Base-by-base conservation (phyloP, 2,888 invertebrate species). In the Cactoblastis cactorum region DNA sequence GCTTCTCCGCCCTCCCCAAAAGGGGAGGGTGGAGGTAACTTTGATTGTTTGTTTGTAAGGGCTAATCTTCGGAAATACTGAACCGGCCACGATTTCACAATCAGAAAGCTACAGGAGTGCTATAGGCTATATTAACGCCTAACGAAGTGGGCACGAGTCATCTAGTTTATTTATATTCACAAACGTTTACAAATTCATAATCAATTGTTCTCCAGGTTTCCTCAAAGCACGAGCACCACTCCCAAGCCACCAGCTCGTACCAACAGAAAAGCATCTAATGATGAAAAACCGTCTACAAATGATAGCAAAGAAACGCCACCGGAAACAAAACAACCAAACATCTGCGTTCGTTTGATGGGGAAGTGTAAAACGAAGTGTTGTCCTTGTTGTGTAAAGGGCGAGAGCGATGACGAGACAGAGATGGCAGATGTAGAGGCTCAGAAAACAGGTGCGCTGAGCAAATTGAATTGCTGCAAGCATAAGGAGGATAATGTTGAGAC, bases 171-270 rank as follows among this genome's bases (percentile, higher is more conserved):
- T n/a, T n/a, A n/a, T n/a, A n/a, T n/a, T n/a, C n/a, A n/a, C n/a
- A n/a, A n/a, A n/a, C n/a, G n/a, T n/a, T n/a, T n/a, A n/a, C n/a
- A n/a, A n/a, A n/a, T n/a, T n/a, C n/a, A n/a, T n/a, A n/a, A n/a
- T n/a, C n/a, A n/a, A n/a, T n/a, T n/a, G n/a, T n/a, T n/a, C 41
- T 45, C 9, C 74, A 89, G 89, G 65, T 84, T 89, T 43, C 88
- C 88, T 0, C 87, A 87, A 77, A 88, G 87, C 62, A 87, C 87
- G 0, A 83, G 85, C 52, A 86, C 87, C 0, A 88, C 88, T 3
- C 89, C 88, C 0, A 86, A 81, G 54, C 89, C 89, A 5, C 88
- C 87, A 1, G 80, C 79, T 1, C 66, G 88, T 50, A 67, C 75
- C n/a, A 64, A 68, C 22, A 74, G 78, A 54, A 70, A 68, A 53